phyloP scores from a whole-genome alignment of 2,888 invertebrate genomes.

The Pseudococcus viburni region DNA sequence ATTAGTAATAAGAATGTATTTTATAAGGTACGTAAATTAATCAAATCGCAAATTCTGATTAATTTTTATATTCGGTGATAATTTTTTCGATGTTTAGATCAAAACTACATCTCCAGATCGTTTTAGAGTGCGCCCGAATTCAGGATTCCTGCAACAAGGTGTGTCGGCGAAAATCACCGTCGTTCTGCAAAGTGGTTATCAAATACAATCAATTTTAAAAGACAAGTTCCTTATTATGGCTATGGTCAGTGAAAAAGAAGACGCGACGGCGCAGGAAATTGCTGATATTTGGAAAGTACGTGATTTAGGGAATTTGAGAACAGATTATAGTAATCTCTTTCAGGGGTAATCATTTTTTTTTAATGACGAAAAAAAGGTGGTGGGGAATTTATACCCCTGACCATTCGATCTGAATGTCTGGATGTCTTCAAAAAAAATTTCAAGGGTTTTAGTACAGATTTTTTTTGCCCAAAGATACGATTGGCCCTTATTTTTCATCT shows the following conservation, averaged over 20 bases:
- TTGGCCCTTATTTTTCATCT: no score
- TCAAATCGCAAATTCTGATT: background rate
- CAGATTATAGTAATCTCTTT: background rate
- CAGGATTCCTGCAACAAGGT: conserved; percentile 81
- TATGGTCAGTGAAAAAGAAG: conserved; percentile 76
- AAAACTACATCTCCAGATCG: conserved; percentile 97
- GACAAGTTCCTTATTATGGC: conserved; percentile 94
- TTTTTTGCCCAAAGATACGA: no score
- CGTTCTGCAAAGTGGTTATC: conserved; percentile 82
- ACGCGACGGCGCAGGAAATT: conserved; percentile 77
- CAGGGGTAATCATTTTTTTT: no score
- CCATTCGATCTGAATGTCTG: no score
- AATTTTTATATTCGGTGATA: background rate
- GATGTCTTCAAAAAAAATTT: no score
- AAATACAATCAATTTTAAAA: conserved; percentile 77
- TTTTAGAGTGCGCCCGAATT: conserved; percentile 91
- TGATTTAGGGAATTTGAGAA: background rate
- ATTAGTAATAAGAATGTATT: conserved; percentile 66
- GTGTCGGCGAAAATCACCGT: conserved; percentile 79
- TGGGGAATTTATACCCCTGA: no score
- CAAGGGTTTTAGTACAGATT: no score
- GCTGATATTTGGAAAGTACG: conserved; percentile 82
- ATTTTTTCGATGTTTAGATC: conserved; percentile 75
- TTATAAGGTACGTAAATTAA: conserved; percentile 61
- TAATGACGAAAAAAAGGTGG: no score